Evolutionary conservation across 2,113 vertebrate genomes (phyloP).

Genomic region (Cinclus mexicanus): DNA sequence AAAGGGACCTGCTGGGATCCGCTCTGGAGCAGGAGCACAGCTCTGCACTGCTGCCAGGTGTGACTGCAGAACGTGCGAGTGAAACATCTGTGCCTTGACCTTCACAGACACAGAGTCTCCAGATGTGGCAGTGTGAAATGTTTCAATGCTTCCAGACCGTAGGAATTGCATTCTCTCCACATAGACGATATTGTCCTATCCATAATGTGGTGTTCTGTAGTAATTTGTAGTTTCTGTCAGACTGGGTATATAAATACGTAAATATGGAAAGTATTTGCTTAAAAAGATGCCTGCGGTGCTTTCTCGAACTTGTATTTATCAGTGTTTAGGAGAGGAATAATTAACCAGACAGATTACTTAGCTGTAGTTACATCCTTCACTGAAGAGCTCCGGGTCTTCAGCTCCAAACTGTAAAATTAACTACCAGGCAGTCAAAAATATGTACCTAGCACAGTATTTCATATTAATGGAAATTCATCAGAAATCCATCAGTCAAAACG

Average conservation of each 20-base stretch:
- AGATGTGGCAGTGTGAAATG: background rate
- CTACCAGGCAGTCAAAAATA: slow-evolving; percentile 47
- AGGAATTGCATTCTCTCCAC: background rate
- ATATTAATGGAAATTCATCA: slow-evolving; percentile 53
- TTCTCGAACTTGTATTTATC: slow-evolving; percentile 21
- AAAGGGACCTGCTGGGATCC: background rate
- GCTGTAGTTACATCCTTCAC: background rate
- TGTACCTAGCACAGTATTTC: slow-evolving; percentile 15
- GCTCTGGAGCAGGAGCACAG: background rate
- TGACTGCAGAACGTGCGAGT: background rate
- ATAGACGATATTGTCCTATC: background rate
- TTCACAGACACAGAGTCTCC: background rate
- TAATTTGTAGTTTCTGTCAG: background rate
- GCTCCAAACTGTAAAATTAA: slow-evolving; percentile 31
- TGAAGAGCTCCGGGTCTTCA: background rate
- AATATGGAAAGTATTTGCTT: slow-evolving; percentile 2
- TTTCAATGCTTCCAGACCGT: background rate
- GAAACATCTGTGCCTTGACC: background rate
- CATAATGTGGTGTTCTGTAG: background rate
- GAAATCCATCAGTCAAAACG: slow-evolving; percentile 24
- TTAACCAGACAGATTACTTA: slow-evolving; percentile 20
- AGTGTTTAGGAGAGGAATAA: slow-evolving; percentile 17
- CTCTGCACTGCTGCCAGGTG: background rate
- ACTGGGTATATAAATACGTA: background rate
- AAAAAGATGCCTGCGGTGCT: background rate